Percentiles rank a stretch among this genome's conserved stretches.
These are phyloP conservation scores for Actinopyga echinites DNA, from an alignment of 53 echinoderm and acorn worm genomes.

Conservation along the genomic window DNA sequence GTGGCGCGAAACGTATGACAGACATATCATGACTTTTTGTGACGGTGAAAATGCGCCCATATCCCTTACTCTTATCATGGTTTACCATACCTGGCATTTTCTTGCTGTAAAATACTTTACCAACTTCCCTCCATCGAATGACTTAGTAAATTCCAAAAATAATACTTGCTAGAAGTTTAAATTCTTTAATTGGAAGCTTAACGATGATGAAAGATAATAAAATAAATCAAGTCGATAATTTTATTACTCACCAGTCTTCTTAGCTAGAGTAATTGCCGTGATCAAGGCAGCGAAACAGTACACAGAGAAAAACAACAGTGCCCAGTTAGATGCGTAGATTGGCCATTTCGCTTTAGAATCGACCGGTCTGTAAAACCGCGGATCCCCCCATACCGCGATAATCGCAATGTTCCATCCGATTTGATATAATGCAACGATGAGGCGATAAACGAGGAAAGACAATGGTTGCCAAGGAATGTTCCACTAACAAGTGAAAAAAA, in stretches of 20 bases:
- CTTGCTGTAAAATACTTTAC: neutral
- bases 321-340: slow-evolving; percentile 77
- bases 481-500: slow-evolving; percentile 37
- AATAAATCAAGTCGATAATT: neutral
- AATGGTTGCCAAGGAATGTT: slow-evolving; percentile 56
- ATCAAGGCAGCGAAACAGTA: slow-evolving; percentile 59
- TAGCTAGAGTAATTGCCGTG: slow-evolving; percentile 5
- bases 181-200: too few species aligned
- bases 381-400: slow-evolving; percentile 59
- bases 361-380: slow-evolving; percentile 60
- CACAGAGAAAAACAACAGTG: slow-evolving; percentile 48
- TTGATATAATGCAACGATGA: slow-evolving; percentile 66
- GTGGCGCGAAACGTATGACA: too few species aligned
- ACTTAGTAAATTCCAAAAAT: too few species aligned
- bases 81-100: too few species aligned
- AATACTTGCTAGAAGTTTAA: too few species aligned
- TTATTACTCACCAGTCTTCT: neutral
- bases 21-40: too few species aligned
- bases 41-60: too few species aligned
- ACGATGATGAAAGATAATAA: neutral
- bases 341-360: slow-evolving; percentile 71
- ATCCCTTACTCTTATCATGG: too few species aligned
- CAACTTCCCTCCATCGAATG: too few species aligned
- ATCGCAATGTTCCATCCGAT: slow-evolving; percentile 62
- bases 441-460: slow-evolving; percentile 51